These are phyloP conservation scores for Phocoena sinus DNA, from an alignment of 2,113 vertebrate species.

Conservation along the genomic window DNA sequence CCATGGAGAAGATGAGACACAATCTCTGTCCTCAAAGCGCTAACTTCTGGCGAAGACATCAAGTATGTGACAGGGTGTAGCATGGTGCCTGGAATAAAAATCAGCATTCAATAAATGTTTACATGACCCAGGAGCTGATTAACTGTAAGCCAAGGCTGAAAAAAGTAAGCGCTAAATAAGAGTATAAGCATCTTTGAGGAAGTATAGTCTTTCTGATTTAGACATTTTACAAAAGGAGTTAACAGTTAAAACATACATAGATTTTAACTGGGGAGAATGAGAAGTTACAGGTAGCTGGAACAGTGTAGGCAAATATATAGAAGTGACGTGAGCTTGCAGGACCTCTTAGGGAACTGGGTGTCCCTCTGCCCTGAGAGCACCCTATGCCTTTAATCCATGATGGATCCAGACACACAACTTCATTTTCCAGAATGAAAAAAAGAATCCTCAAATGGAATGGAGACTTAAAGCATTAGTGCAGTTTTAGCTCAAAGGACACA, in stretches of 20 bases:
- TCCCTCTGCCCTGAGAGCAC: not conserved
- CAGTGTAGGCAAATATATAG: accelerated
- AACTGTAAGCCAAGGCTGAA: not conserved
- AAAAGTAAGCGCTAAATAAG: not conserved
- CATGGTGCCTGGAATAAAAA: not conserved
- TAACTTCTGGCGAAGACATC: not conserved
- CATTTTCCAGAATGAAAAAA: not conserved
- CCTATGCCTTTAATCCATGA: not conserved
- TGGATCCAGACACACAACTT: no score
- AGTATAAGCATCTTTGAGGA: not conserved
- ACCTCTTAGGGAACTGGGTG: not conserved
- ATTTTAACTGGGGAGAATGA: not conserved
- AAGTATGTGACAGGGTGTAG: not conserved
- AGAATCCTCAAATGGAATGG: not conserved
- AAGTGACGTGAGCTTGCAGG: not conserved
- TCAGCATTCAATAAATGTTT: not conserved
- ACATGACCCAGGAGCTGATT: not conserved
- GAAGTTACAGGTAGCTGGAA: not conserved
- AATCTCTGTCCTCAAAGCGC: not conserved
- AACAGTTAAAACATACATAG: not conserved
- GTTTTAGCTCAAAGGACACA: not conserved
- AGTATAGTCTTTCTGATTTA: not conserved
- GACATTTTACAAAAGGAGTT: not conserved
- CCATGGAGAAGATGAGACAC: not conserved
- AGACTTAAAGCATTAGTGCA: not conserved